Base-by-base conservation (phyloP, 2,797 vertebrate genomes). In the Lepilemur septentrionalis region DNA sequence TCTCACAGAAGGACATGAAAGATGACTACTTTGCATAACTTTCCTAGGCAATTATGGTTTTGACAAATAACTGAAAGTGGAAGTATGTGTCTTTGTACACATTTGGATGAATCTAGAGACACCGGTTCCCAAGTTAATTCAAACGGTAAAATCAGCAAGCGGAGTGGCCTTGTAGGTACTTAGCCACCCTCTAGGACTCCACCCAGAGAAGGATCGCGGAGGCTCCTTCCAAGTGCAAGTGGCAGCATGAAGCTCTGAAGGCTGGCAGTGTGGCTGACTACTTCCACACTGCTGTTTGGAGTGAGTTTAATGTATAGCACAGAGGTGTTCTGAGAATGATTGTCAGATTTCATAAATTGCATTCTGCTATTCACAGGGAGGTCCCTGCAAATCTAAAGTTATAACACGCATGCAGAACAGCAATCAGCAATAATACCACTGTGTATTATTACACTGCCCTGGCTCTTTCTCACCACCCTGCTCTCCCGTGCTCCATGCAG, bases 381-480 rank as follows among this genome's bases (percentile, higher is more conserved):
- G 86, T 89, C 73, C 55, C 46, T 85, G 89, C 13, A 92, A 95
- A 93, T 76, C 92, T 82, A 65, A 95, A 91, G 78, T 79, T 78
- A 90, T 70, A 59, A 80, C 10, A 76, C 4, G 13, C 88, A 93
- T 15, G 46, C 7, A 35, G 70, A 72, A 90, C 7, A 52, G 69
- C 30, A 25, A 91, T n/a, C 7, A 52, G 69, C 30, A 25, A 91
- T n/a, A 59, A 89, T 46, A 57, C 57, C 69, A 73, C 8, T 75
- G 38, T 38, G 38, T 38, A 38, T 38, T 38, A 38, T 38, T 38
- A 38, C 69, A 73, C 8, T 75, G 8, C 3, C 25, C 46, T 69
- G 13, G 48, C 57, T 67, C 46, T 32, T 35, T 35, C 73, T 70
- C n/a, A 50, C 46, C 2, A 35, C 15, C 22, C 2, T 10, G 72